A percentile compares a stretch with the other conserved stretches of the same genome.
These are phyloP conservation scores for Desmophyllum pertusum DNA, from an alignment of 92 coral and sea anemone species.

Conservation along the genomic window DNA sequence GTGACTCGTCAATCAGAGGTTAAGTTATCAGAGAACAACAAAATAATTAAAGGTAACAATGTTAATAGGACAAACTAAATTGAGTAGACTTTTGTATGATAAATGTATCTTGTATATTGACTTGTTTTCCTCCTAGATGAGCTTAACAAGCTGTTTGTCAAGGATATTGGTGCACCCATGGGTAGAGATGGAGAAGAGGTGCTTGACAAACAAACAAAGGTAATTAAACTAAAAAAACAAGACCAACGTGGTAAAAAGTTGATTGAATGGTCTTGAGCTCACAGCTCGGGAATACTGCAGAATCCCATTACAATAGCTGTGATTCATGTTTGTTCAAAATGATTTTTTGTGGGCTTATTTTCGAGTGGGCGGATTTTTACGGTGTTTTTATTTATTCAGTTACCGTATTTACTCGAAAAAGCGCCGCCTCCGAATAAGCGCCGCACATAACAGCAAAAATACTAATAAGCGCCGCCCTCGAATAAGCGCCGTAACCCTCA, in stretches of 20 bases:
- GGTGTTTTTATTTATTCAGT: no score
- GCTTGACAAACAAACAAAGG: slow-evolving; percentile 9
- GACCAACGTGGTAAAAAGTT: background rate
- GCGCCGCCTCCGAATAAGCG: no score
- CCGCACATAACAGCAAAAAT: no score
- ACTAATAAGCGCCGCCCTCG: slow-evolving; percentile 76
- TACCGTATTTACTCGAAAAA: no score
- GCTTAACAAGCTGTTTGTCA: slow-evolving; percentile 5
- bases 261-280: background rate
- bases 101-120: background rate
- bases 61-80: background rate
- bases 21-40: background rate
- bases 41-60: background rate
- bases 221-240: background rate
- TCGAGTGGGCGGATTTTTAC: no score
- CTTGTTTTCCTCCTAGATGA: background rate
- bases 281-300: background rate
- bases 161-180: background rate
- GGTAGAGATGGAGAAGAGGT: background rate
- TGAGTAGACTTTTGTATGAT: background rate
- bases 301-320: no score
- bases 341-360: no score
- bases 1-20: background rate
- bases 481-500: slow-evolving; percentile 77
- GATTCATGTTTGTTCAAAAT: no score